Evolutionary conservation across 2,113 vertebrate genomes (phyloP).

Genomic region (Gymnocephalus cernua): DNA sequence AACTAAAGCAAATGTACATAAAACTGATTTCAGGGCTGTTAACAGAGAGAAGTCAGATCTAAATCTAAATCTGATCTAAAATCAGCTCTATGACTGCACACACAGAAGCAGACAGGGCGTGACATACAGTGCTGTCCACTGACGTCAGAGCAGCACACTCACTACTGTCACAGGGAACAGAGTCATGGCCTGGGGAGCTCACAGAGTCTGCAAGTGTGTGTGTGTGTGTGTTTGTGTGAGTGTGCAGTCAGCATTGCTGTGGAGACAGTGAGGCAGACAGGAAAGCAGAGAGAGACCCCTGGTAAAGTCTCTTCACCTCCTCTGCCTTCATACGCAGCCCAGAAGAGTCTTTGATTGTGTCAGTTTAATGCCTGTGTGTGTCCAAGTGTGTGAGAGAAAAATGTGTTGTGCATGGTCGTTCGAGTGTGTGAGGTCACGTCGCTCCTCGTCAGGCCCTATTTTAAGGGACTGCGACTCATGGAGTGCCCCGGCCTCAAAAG

Average conservation of each 20-base stretch:
- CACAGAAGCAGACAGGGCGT: constrained; percentile 56
- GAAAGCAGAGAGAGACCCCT: constrained; percentile 37
- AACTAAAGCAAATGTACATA: constrained; percentile 16
- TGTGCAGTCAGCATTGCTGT: constrained; percentile 50
- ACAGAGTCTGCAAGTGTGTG: constrained; percentile 46
- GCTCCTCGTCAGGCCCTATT: constrained; percentile 68
- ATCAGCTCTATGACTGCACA: constrained; percentile 54
- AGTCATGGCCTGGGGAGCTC: constrained; percentile 60
- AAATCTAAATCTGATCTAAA: constrained; percentile 59
- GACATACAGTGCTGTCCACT: constrained; percentile 66
- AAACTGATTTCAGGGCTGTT: constrained; percentile 23
- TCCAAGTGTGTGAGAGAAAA: constrained; percentile 25
- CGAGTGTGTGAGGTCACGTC: constrained; percentile 53
- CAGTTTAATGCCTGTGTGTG: constrained; percentile 36
- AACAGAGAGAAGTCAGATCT: constrained; percentile 54
- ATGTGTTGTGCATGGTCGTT: constrained; percentile 38
- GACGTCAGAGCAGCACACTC: constrained; percentile 71
- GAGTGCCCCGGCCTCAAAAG: constrained; percentile 66
- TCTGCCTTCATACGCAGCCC: constrained; percentile 40
- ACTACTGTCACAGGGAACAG: constrained; percentile 64
- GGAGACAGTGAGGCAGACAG: constrained; percentile 60
- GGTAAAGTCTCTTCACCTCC: constrained; percentile 41
- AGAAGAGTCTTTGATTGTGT: constrained; percentile 48
- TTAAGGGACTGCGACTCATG: constrained; percentile 72
- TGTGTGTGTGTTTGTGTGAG: constrained; percentile 21